phyloP scores from a whole-genome alignment of 2,797 vertebrate species.

The Tokudaia muenninki region DNA sequence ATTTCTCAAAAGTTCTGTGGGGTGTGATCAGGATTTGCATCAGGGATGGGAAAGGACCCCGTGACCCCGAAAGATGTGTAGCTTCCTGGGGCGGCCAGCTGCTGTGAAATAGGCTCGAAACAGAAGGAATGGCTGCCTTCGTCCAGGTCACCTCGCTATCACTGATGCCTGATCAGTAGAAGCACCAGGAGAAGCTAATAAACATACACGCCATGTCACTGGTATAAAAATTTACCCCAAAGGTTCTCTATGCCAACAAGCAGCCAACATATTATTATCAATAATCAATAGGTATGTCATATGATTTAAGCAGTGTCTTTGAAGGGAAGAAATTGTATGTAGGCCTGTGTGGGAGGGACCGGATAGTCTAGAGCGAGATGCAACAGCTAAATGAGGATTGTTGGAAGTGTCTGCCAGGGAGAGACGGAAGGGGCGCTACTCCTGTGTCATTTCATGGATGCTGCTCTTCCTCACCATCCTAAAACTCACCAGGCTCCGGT shows the following conservation, averaged over 20 bases:
- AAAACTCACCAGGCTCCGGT: background rate
- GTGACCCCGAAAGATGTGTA: rapidly evolving
- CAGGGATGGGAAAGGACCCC: background rate
- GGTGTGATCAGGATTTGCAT: background rate
- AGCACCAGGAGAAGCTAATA: no score
- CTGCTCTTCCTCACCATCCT: background rate
- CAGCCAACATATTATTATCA: no score
- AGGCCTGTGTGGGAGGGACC: background rate
- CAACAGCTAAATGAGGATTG: background rate
- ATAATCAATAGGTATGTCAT: rapidly evolving
- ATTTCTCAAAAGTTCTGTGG: background rate
- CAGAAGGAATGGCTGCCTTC: background rate
- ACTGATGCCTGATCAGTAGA: background rate
- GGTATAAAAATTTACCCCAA: background rate
- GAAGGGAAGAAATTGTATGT: background rate
- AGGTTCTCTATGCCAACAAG: background rate
- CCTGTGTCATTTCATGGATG: background rate
- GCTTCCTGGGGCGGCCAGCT: background rate
- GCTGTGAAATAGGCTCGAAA: background rate
- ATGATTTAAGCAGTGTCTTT: background rate
- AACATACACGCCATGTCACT: background rate
- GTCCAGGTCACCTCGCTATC: no score
- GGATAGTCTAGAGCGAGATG: rapidly evolving
- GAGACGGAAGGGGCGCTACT: background rate
- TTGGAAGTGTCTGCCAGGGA: background rate